Base-by-base conservation (phyloP, 2,113 vertebrate genomes). In the Phalacrocorax brasilianus region DNA sequence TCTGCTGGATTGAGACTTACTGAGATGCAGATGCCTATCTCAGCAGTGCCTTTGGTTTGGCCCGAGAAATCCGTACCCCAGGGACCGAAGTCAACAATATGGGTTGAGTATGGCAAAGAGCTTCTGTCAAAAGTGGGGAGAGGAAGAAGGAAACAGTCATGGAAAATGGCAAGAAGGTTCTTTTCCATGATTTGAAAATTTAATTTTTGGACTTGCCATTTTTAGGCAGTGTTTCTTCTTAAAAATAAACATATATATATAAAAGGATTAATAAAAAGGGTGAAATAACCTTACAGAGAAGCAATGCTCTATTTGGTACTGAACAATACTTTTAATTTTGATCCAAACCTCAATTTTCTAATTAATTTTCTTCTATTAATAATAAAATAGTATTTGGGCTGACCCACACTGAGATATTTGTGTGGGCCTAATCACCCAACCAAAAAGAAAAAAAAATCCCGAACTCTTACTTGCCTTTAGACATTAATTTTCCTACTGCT, bases 41-140 rank as follows among this genome's bases (percentile, higher is more conserved):
- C 40, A 44, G 22, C 1, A 4, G 2, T 74, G 65, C 6, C 70
- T 44, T 3, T 0, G 0, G 5, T 68, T 35, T 68, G 44, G 58
- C 35, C 35, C 61, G 40, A 66, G 45, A 75, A 91, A 79, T 52
- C 26, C 8, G 27, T 44, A 0, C 24, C n/a, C 28, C 33, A 56
- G 49, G 24, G 24, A 49, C 58, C n/a, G 40, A 59, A 91, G 23
- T 28, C 61, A 78, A 20, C 13, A 44, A 7, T 15, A 30, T 49
- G 23, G 65, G 20, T 6, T 83, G 11, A 47, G 28, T 61, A 38
- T 12, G 6, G 16, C 9, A 68, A 85, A 72, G 21, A 75, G 12
- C 33, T 66, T 66, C 27, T 67, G 20, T 56, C 40, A 33, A n/a
- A 94, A 88, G 18, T 1, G 22, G 38, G 23, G 32, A 71, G 27